Evolutionary conservation across 2,888 invertebrate species (phyloP), one percentile per base, ranked within the genome.

Genomic region (Eupelmus urozonus): DNA sequence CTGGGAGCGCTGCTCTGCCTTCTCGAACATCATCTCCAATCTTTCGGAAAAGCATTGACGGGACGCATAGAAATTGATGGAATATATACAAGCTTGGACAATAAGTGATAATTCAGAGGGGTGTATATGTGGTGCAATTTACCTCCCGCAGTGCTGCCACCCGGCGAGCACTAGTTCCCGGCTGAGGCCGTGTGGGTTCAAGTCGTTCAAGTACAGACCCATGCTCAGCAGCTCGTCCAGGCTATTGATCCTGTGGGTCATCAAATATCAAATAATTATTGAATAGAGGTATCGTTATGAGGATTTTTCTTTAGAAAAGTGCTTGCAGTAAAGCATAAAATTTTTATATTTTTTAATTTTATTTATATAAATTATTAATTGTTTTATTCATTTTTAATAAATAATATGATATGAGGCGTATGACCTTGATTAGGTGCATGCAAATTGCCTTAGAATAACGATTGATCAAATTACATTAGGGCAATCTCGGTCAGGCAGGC

Each of bases 111-210:
- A 49, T 42, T 45, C 20, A 63, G n/a, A 45, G 18, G 25, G 20
- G 9, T 16, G 60, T 23, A 20, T 1, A 62, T 62, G 34, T 69
- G 57, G 13, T 49, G n/a, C 27, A 65, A 80, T 82, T 88, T 89
- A 92, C 91, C 93, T 93, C 2, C 95, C 95, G 81, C 94, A 93
- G 86, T 96, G 96, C 85, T 96, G 96, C 96, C 96, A 96, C 1
- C 96, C 96, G 23, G 94, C 93, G 82, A 96, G 91, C 0, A 96
- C 94, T 92, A 96, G 92, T 89, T 96, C 96, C 57, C 94, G 93
- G 82, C 96, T 96, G 49, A 96, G 91, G 0, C 97, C 97, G 85
- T 97, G 96, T 0, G 94, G 93, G 89, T 96, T 97, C 82, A 97
- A 91, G 88, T 97, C 97, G 81, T 96, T 96, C 60, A 97, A 86